Evolutionary conservation across 1,140 invertebrate genomes (phyloP), one percentile per base, ranked within the genome.

Genomic region (Acyrthosiphon pisum): DNA sequence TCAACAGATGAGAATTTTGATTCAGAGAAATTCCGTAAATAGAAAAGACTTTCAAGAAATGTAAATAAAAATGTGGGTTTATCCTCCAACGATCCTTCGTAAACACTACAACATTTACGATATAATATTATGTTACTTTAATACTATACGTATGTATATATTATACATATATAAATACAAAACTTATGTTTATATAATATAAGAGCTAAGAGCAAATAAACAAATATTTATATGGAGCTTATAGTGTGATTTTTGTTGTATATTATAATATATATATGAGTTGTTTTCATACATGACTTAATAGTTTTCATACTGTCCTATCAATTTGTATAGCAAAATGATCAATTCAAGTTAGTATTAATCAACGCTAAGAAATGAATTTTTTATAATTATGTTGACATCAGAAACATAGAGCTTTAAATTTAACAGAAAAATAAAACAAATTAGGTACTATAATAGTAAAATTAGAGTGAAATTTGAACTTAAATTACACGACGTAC

Each of bases 1-100:
- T 89, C 88, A 89, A 89, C 88, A 89, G 88, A 53, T 53, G n/a
- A 89, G 26, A 9, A 37, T 37, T 35, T 53, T 53, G n/a, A 41
- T 41, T 37, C 30, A 23, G 35, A 37, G 26, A 26, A 30, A 89
- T 89, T 26, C 26, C 26, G 22, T 23, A 14, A 89, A 53, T 35
- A 37, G 22, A 53, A 89, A 88, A 89, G 26, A 89, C 48, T 11
- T 53, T 53, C n/a, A 53, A 89, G 14, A 50, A 48, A 1, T 88
- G 26, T 87, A 88, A 89, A 53, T 23, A 89, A 89, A 86, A 48
- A 37, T 41, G 35, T 89, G 23, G 11, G 37, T 86, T 37, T 89
- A 56, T 41, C 20, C 56, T 37, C 3, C 20, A 88, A 48, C 11
- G 8, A 89, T 53, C n/a, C n/a, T 53, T 35, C 23, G 88, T 89